Percentiles rank a stretch among this genome's conserved stretches.
These are phyloP conservation scores for Forbesichthys agassizii DNA, from an alignment of 2,113 vertebrate species.

Conservation along the genomic window DNA sequence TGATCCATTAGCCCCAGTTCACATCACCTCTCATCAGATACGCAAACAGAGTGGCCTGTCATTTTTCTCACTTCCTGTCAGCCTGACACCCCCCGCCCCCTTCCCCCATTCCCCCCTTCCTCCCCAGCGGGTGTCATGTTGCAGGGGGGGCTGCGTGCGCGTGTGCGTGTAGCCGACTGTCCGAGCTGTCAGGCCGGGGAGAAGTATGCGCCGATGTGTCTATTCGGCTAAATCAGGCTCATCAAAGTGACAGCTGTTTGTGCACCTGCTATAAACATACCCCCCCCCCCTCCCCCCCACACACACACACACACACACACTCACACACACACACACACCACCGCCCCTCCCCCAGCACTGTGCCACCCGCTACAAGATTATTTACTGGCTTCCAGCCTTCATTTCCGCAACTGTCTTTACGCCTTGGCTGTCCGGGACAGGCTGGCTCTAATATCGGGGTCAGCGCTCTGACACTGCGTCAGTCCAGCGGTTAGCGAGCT, in stretches of 20 bases:
- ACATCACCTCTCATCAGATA: background rate
- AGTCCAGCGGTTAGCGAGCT: slow-evolving; percentile 71
- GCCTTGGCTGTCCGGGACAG: slow-evolving; percentile 41
- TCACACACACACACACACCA: too few relatives aligned
- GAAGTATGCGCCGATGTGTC: slow-evolving; percentile 82
- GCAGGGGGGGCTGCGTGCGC: slow-evolving; percentile 13
- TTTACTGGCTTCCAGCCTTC: slow-evolving; percentile 68
- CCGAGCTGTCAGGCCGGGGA: slow-evolving; percentile 75
- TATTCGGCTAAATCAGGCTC: slow-evolving; percentile 86
- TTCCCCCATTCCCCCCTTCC: background rate
- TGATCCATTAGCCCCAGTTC: background rate
- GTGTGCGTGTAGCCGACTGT: slow-evolving; percentile 29
- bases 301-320: too few relatives aligned
- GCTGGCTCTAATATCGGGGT: slow-evolving; percentile 63
- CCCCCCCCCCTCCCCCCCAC: slow-evolving; percentile 63
- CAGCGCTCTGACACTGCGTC: slow-evolving; percentile 60
- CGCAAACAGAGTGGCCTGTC: background rate
- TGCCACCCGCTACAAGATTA: slow-evolving; percentile 67
- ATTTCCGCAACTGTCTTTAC: slow-evolving; percentile 63
- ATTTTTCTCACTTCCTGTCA: background rate
- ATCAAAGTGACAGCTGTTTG: slow-evolving; percentile 87
- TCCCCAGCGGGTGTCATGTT: slow-evolving; percentile 14
- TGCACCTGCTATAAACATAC: slow-evolving; percentile 87
- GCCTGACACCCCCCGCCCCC: background rate
- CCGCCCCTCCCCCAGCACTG: slow-evolving; percentile 37